A percentile compares a stretch with the other conserved stretches of the same genome.
These are phyloP conservation scores for Tenthredo distinguenda DNA, from an alignment of 2,888 invertebrate species.

Conservation along the genomic window DNA sequence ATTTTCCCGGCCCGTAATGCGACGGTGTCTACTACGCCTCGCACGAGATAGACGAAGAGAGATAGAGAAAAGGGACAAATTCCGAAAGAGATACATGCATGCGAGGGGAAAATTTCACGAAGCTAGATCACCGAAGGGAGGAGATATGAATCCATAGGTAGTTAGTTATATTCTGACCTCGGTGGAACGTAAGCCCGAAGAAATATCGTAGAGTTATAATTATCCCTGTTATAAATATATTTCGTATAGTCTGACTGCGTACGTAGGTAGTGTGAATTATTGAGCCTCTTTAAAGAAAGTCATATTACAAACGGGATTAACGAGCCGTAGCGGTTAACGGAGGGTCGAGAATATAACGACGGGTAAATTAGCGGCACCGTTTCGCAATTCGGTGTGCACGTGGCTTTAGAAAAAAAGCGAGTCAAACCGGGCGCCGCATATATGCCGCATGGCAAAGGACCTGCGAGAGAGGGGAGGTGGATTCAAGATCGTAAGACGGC, in stretches of 20 bases:
- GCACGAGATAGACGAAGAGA: not conserved
- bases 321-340: constrained; percentile 3
- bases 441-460: constrained; percentile 29
- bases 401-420: constrained; percentile 6
- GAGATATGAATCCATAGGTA: not conserved
- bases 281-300: not conserved
- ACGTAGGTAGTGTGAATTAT: not conserved
- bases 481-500: constrained; percentile 35
- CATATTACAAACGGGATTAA: not conserved
- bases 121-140: not conserved
- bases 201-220: not conserved
- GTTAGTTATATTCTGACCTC: not conserved
- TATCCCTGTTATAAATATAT: not conserved
- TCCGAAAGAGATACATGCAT: not conserved
- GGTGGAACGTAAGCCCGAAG: constrained; percentile 3
- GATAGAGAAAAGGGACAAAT: not conserved
- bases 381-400: constrained; percentile 34
- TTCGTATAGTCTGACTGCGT: not conserved
- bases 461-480: constrained; percentile 12
- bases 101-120: not conserved
- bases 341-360: not conserved
- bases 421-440: constrained; percentile 3
- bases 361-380: not conserved
- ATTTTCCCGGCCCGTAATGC: not conserved
- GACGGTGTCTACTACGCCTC: not conserved